These are phyloP conservation scores for Syrista parreyssii DNA, from an alignment of 2,888 invertebrate species.

Conservation along the genomic window DNA sequence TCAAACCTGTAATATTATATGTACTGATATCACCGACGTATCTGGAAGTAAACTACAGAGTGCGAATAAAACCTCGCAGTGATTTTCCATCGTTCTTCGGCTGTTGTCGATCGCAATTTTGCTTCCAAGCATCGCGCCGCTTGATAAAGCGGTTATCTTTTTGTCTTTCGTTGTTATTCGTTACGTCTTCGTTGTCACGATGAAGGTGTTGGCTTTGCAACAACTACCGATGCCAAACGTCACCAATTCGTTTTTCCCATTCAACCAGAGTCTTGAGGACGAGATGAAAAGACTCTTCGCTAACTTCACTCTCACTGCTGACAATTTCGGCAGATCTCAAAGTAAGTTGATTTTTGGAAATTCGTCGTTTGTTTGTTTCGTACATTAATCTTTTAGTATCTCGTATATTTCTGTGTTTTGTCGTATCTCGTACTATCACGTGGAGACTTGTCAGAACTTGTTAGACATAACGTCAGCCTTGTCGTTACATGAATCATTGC, in stretches of 20 bases:
- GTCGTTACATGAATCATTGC: background rate
- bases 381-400: background rate
- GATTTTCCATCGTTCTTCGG: background rate
- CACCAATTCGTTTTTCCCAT: conserved; percentile 47
- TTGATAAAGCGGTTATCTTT: background rate
- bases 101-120: background rate
- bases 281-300: conserved; percentile 53
- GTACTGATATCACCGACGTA: background rate
- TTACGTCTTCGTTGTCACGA: conserved; percentile 10
- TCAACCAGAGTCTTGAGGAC: conserved; percentile 55
- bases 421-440: background rate
- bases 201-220: conserved; percentile 28
- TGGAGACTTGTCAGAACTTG: background rate
- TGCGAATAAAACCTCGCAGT: background rate
- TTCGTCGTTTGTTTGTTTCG: background rate
- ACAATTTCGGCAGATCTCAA: background rate
- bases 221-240: conserved; percentile 37
- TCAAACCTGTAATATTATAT: background rate
- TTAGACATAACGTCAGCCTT: background rate
- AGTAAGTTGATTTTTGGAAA: background rate
- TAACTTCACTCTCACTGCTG: conserved; percentile 27
- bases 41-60: background rate
- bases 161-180: background rate
- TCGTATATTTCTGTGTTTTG: too few species aligned
- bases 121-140: background rate